Conservation (phyloP, 2,797 vertebrate species). For the Danio kyathit region DNA sequence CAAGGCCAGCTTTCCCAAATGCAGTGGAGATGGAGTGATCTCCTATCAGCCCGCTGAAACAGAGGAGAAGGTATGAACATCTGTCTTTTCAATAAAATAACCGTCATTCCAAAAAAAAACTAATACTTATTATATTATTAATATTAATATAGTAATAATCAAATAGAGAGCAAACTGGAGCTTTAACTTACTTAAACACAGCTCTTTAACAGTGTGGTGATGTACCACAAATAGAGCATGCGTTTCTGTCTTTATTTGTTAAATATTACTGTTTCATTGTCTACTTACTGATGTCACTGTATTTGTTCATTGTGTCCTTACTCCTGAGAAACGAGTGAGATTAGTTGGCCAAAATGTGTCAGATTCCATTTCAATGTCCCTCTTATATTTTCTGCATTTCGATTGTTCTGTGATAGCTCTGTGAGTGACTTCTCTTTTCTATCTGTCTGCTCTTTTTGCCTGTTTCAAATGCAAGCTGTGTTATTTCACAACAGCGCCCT, state of each 20-base stretch:
- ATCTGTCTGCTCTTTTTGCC: slow-evolving; percentile 61
- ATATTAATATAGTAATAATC: not conserved
- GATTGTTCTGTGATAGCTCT: slow-evolving; percentile 79
- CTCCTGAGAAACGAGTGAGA: slow-evolving; percentile 2
- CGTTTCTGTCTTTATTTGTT: not conserved
- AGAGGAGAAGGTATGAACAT: slow-evolving; percentile 89
- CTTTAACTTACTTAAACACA: not conserved
- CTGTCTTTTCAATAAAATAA: not conserved
- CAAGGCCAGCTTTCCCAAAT: slow-evolving; percentile 88
- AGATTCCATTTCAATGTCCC: slow-evolving; percentile 68
- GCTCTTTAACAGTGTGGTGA: not conserved
- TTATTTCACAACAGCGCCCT: slow-evolving; percentile 59
- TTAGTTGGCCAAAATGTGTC: slow-evolving; percentile 37
- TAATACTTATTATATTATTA: not conserved
- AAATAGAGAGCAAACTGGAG: not conserved
- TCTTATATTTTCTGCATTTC: slow-evolving; percentile 74
- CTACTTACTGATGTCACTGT: slow-evolving; percentile 8
- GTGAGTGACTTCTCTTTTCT: slow-evolving; percentile 78
- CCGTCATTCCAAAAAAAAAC: not conserved
- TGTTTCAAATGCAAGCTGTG: slow-evolving; percentile 60
- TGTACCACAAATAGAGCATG: slow-evolving; percentile 14
- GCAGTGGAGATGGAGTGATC: slow-evolving; percentile 83
- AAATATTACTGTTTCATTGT: not conserved
- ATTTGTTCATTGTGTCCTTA: not conserved
- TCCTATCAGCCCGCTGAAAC: slow-evolving; percentile 89